These are phyloP conservation scores for Styela clava DNA, from an alignment of 23 tunicate species.

Conservation along the genomic window DNA sequence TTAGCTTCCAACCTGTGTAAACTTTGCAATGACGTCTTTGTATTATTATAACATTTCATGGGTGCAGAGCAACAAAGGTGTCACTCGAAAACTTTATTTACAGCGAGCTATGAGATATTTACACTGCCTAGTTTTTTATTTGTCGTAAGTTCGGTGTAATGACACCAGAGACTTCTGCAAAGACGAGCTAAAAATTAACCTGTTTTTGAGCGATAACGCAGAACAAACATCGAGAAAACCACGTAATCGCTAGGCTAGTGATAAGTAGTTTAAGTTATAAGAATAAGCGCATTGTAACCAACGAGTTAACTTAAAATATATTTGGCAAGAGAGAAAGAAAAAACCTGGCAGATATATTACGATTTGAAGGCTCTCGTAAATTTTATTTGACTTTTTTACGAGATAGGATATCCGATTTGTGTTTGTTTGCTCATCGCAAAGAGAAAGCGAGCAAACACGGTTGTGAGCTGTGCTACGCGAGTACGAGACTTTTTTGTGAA, in stretches of 20 bases:
- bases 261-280: no score
- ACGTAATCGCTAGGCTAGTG: no score
- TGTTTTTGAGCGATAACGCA: no score
- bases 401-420: conserved; percentile 12
- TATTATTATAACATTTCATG: no score
- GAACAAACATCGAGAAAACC: no score
- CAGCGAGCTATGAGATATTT: neutral
- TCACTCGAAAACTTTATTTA: no score
- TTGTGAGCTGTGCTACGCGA: neutral
- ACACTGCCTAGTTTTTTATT: neutral
- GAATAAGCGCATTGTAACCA: no score
- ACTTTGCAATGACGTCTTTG: no score
- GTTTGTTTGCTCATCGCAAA: conserved; percentile 16
- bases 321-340: conserved; percentile 1
- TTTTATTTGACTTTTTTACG: neutral
- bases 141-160: neutral
- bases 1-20: no score
- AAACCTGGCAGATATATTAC: neutral
- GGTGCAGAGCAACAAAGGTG: no score
- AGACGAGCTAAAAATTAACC: neutral
- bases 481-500: neutral
- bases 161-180: neutral
- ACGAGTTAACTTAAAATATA: no score
- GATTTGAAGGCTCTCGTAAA: conserved; percentile 12
- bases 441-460: conserved; percentile 18